Base-by-base conservation (phyloP, 2,797 vertebrate species). In the Moxostoma hubbsi region DNA sequence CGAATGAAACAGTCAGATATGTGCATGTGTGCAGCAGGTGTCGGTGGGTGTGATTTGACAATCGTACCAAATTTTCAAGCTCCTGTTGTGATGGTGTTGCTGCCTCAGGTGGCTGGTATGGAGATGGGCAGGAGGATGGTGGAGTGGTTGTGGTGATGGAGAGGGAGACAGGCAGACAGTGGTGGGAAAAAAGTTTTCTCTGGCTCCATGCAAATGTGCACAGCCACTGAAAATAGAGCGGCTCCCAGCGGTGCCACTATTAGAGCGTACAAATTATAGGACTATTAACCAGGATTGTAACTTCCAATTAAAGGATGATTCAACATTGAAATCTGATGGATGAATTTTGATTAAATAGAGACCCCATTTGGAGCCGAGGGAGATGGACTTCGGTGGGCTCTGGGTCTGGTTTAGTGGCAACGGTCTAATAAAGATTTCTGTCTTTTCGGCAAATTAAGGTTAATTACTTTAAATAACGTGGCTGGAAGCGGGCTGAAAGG, bases 261-360 rank as follows among this genome's bases (percentile, higher is more conserved):
- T 97, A 97, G 94, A 95, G 95, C 93, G 93, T 93, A 93, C 84
- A 93, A 97, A 98, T 98, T 97, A 98, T 95, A 97, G 97, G 97
- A 98, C 96, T 98, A 98, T 98, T 98, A 98, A 96, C 95, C 95
- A 98, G 96, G 96, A 96, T 82, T 96, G 96, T 97, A 98, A 96
- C 95, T 98, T 94, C 96, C 96, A 98, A 98, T 98, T 98, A 98
- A 98, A 97, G 97, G 94, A 97, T 96, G 96, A 98, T 98, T 98
- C 96, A 97, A 96, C 96, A 97, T 95, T 96, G 93, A 95, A 97
- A 97, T 96, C 95, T 97, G 96, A 98, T 98, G 96, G 95, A 96
- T 98, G 96, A 96, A 96, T 97, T 97, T 97, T 98, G 96, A 98
- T 98, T 98, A 98, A 98, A 96, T 95, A 89, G 94, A 96, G 96